Evolutionary conservation across 2,113 vertebrate genomes (phyloP), one percentile per base, ranked within the genome.

Genomic region (Potamarius usumacintae): DNA sequence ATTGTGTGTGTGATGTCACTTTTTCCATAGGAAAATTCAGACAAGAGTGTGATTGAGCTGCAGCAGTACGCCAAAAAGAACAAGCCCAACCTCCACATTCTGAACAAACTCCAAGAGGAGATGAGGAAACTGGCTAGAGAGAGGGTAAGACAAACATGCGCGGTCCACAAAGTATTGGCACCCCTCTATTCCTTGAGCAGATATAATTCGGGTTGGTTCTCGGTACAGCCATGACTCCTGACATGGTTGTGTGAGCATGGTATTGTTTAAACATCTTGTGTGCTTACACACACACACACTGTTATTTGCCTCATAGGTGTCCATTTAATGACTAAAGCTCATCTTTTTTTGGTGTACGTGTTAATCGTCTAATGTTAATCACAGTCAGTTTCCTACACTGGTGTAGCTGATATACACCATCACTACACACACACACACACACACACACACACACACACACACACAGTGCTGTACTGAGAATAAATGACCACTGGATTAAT

Each of bases 11-110:
- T 72, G 17, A 2, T 53, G 7, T 53, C 10, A 53, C 10, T 53
- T 5, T 5, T 55, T 79, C 25, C 3, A 2, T 82, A 99, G 98
- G 98, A 99, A 93, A 99, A 95, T 27, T 97, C 97, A 0, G 98
- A 99, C 86, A 99, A 98, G 93, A 99, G 98, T 50, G 98, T 99
- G 93, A 98, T 99, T 53, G 98, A 99, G 90, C 96, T 99, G 88
- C 98, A 99, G 95, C 98, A 99, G 95, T 99, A 95, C 82, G 98
- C 98, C 96, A 99, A 98, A 97, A 99, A 99, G 96, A 99, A 99
- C 96, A 99, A 98, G 95, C 98, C 98, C 92, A 99, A 99, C 93
- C 96, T 99, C 85, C 98, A 99, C 92, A 99, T 99, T 92, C 95
- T 99, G 90, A 99, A 98, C 95, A 99, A 99, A 93, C 94, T 99